Conservation (phyloP, 2,888 invertebrate genomes). For the Bellardia bayeri region DNA sequence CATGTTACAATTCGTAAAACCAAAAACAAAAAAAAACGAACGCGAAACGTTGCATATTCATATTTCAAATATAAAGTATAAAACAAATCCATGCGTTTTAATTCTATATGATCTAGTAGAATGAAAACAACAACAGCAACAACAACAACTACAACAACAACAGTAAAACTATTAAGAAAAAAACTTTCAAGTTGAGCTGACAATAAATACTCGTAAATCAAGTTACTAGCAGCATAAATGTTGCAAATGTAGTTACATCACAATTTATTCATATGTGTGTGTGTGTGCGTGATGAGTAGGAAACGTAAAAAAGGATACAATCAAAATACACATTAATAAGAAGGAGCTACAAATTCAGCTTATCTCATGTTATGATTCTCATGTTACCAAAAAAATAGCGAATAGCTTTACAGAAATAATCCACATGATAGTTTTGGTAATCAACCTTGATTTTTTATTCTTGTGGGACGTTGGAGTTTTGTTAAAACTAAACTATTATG, state of each 20-base stretch:
- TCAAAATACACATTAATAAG: neutral
- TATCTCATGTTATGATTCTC: neutral
- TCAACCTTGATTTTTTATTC: too few relatives aligned
- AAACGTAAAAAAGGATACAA: neutral
- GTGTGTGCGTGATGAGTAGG: neutral
- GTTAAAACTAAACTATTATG: too few relatives aligned
- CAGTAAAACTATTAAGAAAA: neutral
- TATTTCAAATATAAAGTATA: slow-evolving; percentile 45
- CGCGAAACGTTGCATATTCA: slow-evolving; percentile 65
- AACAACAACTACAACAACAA: neutral
- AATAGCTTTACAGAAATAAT: too few relatives aligned
- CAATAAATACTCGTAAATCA: slow-evolving; percentile 60
- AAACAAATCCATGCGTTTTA: slow-evolving; percentile 45
- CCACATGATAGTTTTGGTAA: too few relatives aligned
- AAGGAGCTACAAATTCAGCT: neutral
- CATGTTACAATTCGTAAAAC: neutral
- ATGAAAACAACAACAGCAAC: slow-evolving; percentile 20
- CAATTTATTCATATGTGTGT: neutral
- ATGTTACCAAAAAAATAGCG: too few relatives aligned
- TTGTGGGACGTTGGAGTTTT: too few relatives aligned
- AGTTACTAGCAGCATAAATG: slow-evolving; percentile 26
- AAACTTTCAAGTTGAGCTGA: slow-evolving; percentile 53
- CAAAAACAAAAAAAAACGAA: slow-evolving; percentile 7
- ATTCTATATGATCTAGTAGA: slow-evolving; percentile 40
- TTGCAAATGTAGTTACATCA: slow-evolving; percentile 10